Conservation (phyloP, 2,888 invertebrate species). For the Diplazon laetatorius region DNA sequence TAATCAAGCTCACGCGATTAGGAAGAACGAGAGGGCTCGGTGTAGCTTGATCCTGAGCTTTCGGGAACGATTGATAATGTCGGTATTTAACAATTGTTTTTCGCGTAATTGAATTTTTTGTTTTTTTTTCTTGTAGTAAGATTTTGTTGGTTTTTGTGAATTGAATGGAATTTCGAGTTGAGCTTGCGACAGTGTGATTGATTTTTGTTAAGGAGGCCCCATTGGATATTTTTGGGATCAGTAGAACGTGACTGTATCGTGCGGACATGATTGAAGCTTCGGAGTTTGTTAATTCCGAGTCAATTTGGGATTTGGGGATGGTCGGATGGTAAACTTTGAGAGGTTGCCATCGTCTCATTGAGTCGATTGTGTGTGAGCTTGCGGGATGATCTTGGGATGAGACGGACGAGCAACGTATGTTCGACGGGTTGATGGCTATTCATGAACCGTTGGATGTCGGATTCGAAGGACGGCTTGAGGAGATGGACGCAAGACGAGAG, state of each 20-base stretch:
- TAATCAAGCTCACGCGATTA: too few relatives aligned
- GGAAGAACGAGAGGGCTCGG: too few relatives aligned
- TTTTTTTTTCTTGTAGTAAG: too few relatives aligned
- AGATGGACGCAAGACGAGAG: slow-evolving; percentile 18
- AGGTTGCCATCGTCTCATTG: slow-evolving; percentile 5
- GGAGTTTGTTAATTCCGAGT: slow-evolving; percentile 56
- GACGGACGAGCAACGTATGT: slow-evolving; percentile 51
- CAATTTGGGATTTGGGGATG: slow-evolving; percentile 43
- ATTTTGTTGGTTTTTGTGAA: too few relatives aligned
- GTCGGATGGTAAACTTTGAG: slow-evolving; percentile 50
- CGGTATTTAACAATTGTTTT: too few relatives aligned
- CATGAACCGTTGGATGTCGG: slow-evolving; percentile 50
- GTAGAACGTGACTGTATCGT: slow-evolving; percentile 2
- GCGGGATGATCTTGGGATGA: slow-evolving; percentile 60
- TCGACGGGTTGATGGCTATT: slow-evolving; percentile 62
- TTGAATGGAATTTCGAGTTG: too few relatives aligned
- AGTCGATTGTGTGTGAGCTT: slow-evolving; percentile 9
- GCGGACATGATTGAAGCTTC: slow-evolving; percentile 45
- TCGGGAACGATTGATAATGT: too few relatives aligned
- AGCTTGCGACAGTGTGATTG: too few relatives aligned
- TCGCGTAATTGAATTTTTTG: too few relatives aligned
- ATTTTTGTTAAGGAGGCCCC: too few relatives aligned
- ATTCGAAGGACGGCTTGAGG: slow-evolving; percentile 17
- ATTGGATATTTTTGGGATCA: slow-evolving; percentile 24
- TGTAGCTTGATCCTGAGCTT: too few relatives aligned